Evolutionary conservation across 2,797 vertebrate species (phyloP).

Genomic region (Loriculus beryllinus): DNA sequence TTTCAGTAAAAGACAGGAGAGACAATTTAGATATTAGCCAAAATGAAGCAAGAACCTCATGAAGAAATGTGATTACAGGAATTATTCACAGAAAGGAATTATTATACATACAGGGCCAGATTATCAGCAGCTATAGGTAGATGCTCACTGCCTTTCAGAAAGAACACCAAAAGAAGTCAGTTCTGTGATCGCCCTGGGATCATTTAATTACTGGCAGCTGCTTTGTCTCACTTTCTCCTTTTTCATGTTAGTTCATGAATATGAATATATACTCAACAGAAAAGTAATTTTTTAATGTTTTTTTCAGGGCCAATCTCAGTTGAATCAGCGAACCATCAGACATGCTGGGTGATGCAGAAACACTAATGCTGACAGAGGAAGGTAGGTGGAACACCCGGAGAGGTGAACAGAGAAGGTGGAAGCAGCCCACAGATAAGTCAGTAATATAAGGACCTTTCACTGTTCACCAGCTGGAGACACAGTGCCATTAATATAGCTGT

Average conservation of each 20-base stretch:
- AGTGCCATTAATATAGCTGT: not conserved
- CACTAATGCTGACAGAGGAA: not conserved
- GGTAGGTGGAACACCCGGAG: not conserved
- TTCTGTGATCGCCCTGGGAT: not conserved
- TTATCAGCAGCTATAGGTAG: not conserved
- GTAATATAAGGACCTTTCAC: not conserved
- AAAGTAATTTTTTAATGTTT: not conserved
- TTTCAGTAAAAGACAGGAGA: not conserved
- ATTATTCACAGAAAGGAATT: not conserved
- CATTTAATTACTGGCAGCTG: not conserved
- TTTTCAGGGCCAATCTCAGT: not conserved
- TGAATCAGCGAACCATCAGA: not conserved
- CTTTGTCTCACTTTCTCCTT: not conserved
- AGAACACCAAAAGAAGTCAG: not conserved
- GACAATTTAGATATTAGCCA: not conserved
- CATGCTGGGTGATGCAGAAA: not conserved
- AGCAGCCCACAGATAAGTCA: not conserved
- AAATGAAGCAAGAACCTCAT: not conserved
- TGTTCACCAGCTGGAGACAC: not conserved
- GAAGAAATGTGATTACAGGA: conserved; percentile 1
- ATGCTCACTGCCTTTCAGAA: not conserved
- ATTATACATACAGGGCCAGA: not conserved
- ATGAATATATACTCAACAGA: not conserved
- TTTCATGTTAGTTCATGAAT: not conserved
- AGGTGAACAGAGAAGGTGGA: not conserved